Conservation (phyloP, 1,140 invertebrate species). For the Ceratina japonica region DNA sequence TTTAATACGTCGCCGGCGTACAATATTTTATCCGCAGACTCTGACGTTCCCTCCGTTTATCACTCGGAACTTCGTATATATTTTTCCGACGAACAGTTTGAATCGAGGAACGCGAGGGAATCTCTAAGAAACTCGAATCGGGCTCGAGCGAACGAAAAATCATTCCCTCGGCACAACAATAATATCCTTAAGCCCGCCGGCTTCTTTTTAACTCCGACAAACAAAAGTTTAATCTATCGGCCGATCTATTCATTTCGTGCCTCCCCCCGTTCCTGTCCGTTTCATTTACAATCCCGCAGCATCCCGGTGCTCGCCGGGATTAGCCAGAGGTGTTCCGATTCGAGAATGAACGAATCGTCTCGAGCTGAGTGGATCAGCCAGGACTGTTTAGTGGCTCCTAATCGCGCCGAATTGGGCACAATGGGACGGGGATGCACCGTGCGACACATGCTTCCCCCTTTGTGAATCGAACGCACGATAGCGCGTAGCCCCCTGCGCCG, state of each 20-base stretch:
- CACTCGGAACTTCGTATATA: neutral
- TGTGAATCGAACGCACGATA: conserved; percentile 53
- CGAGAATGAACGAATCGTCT: conserved; percentile 53
- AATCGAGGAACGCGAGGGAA: too few species aligned
- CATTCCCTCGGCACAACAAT: conserved; percentile 9
- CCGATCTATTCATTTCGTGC: conserved; percentile 50
- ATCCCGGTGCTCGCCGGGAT: conserved; percentile 57
- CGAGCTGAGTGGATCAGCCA: conserved; percentile 62
- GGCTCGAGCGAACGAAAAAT: neutral
- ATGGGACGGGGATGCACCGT: conserved; percentile 67
- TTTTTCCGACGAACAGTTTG: neutral
- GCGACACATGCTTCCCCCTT: conserved; percentile 58
- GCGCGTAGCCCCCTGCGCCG: conserved; percentile 27
- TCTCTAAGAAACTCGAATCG: neutral
- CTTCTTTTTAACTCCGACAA: conserved; percentile 33
- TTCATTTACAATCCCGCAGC: conserved; percentile 51
- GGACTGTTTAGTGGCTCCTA: conserved; percentile 65
- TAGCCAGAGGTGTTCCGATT: conserved; percentile 55
- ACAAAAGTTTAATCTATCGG: conserved; percentile 54
- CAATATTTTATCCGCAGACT: neutral
- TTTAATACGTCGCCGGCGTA: neutral
- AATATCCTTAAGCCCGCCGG: conserved; percentile 23
- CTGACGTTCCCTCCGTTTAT: neutral
- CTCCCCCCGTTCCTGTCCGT: conserved; percentile 30
- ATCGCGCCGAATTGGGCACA: conserved; percentile 68